Base-by-base conservation (phyloP, 1,140 invertebrate genomes). In the Lordiphosa mommai region DNA sequence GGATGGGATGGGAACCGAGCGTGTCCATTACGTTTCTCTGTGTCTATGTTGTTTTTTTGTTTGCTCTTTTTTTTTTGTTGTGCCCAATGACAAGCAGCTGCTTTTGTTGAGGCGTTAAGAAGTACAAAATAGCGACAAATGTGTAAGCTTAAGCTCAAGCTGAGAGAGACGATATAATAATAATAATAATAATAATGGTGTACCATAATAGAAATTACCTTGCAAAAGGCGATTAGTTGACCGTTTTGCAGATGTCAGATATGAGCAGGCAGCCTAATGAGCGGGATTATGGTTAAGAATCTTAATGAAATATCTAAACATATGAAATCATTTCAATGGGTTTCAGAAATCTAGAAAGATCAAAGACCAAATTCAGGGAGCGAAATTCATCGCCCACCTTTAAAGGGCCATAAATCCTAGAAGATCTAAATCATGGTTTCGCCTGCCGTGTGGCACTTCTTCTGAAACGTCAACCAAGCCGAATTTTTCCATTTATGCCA, bases 51-150 rank as follows among this genome's bases (percentile, higher is more conserved):
- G 32, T 32, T 36, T 30, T 4, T 27, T 20, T 12, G 27, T 48
- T 6, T 47, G 30, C 5, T 13, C 23, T 33, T 47, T 10, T 13
- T 32, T 41, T 46, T 17, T 40, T 16, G 7, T 27, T 2, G 59
- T 58, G 60, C 12, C 50, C 41, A 50, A 64, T 65, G 61, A 66
- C 61, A 66, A 66, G 46, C 56, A 27, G 40, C 17, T 43, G 61
- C 60, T 55, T 38, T 37, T 64, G 61, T 64, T 64, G 48, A 56
- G 64, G 65, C 65, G 64, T 68, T 68, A 68, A 68, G 55, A 59
- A 68, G 33, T 68, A 68, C 65, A 68, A 68, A 68, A 59, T 52
- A 56, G 76, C 71, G 66, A 74, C 74, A 76, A 67, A 70, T 56
- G 73, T 72, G 44, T 66, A 69, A 69, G 66, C 66, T 56, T 55